phyloP scores from a whole-genome alignment of 2,888 invertebrate species.

The Pristionchus maxplancki region DNA sequence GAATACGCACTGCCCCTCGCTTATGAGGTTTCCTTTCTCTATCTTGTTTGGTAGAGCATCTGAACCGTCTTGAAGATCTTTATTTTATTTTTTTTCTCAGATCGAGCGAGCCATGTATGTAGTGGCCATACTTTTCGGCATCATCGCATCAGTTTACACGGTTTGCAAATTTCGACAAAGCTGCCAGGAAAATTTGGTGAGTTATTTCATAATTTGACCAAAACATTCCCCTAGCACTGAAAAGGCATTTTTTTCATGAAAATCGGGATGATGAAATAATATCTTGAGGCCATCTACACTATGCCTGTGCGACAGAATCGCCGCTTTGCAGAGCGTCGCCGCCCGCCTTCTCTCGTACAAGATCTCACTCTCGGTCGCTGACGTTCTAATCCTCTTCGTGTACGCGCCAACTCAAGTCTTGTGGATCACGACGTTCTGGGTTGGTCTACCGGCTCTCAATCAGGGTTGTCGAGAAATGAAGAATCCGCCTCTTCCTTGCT shows the following conservation, averaged over 20 bases:
- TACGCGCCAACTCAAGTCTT: conserved; percentile 67
- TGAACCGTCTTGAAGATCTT: background rate
- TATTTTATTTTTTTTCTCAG: too few relatives aligned
- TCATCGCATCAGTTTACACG: conserved; percentile 61
- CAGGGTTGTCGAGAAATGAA: too few relatives aligned
- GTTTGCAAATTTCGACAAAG: conserved; percentile 56
- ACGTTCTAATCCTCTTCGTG: conserved; percentile 64
- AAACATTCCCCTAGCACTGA: too few relatives aligned
- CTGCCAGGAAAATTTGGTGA: background rate
- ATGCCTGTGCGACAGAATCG: background rate
- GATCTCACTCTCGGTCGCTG: conserved; percentile 64
- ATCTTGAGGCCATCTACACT: too few relatives aligned
- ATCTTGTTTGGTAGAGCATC: too few relatives aligned
- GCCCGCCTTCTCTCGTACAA: conserved; percentile 66
- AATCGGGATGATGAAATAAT: too few relatives aligned
- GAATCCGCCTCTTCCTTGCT: too few relatives aligned
- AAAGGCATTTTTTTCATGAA: too few relatives aligned
- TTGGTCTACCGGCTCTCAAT: too few relatives aligned
- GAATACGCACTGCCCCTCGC: background rate
- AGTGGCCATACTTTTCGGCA: conserved; percentile 59
- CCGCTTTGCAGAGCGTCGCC: conserved; percentile 59
- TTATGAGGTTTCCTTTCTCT: background rate
- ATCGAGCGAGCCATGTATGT: conserved; percentile 65
- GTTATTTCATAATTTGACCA: background rate
- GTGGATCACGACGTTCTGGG: conserved; percentile 67